Base-by-base conservation (phyloP, 1,140 invertebrate genomes). In the Cataglyphis hispanica region DNA sequence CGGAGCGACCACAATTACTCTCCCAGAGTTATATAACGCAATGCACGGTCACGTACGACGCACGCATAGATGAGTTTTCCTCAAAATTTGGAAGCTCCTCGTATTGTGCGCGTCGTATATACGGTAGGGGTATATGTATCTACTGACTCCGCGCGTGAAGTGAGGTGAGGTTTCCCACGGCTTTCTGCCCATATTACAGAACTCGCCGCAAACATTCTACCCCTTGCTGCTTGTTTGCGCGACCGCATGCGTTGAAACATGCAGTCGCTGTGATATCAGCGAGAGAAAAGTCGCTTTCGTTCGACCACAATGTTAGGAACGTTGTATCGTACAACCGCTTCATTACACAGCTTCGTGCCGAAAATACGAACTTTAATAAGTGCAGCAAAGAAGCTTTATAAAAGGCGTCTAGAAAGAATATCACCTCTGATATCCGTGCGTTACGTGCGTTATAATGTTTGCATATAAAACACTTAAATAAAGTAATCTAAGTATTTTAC, bases 201-300 rank as follows among this genome's bases (percentile, higher is more conserved):
- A 89, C 77, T 86, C 70, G 84, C 77, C 72, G 46, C 77, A 89
- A 89, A 89, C 84, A 86, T 86, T 86, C 64, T 72, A 53, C 72
- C 53, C 64, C 46, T 70, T 43, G 69, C 27, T 75, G 50, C 69
- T 84, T 84, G 70, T 86, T 89, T 86, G 84, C 63, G 74, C 74
- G 63, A 84, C 85, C 63, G 64, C 61, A 69, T 75, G n/a, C 63
- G 61, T 61, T 67, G 87, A 84, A 87, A 84, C 85, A 84, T 34
- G 46, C 69, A 81, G 75, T 72, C 76, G 22, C 85, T 37, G 50
- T 56, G 64, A 37, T 76, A 64, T 83, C 74, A 86, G 75, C 50
- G 43, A 43, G 40, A 86, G 61, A 60, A 69, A 86, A 86, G 84
- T 61, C 84, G 76, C 63, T 46, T 70, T 86, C 84, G 53, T 80